Conservation (phyloP, 2,797 vertebrate genomes). For the Todus mexicanus region DNA sequence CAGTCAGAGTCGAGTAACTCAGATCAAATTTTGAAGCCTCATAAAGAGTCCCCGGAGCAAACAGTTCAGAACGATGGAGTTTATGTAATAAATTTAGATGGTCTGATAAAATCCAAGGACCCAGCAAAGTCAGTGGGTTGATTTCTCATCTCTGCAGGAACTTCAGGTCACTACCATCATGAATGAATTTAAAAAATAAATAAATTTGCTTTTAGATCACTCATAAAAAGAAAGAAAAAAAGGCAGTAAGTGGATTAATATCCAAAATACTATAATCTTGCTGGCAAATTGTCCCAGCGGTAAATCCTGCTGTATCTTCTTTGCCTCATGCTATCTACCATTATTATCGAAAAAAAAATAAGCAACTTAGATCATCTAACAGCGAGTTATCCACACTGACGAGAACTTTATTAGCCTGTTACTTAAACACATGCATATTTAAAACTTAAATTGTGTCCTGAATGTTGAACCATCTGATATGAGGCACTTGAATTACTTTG, state of each 20-base stretch:
- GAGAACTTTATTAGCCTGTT: neutral
- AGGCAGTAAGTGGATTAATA: neutral
- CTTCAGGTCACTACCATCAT: neutral
- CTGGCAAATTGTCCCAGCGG: neutral
- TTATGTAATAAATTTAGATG: neutral
- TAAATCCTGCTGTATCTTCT: neutral
- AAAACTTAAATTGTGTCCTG: neutral
- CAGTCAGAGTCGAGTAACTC: neutral
- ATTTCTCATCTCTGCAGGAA: neutral
- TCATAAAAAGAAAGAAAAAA: neutral
- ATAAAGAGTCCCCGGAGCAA: neutral
- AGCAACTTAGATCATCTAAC: neutral
- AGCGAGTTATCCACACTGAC: neutral
- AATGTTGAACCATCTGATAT: accelerated
- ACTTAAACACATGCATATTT: neutral
- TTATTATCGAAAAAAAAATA: neutral
- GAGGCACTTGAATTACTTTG: neutral
- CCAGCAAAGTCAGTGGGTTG: neutral
- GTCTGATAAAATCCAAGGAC: neutral
- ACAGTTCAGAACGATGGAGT: neutral
- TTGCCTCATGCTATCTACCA: neutral
- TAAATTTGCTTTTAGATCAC: neutral
- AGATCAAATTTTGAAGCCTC: neutral
- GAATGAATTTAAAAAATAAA: neutral
- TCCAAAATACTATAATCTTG: neutral